Evolutionary conservation across 2,888 invertebrate species (phyloP).

Genomic region (Orthonychiurus folsomi): DNA sequence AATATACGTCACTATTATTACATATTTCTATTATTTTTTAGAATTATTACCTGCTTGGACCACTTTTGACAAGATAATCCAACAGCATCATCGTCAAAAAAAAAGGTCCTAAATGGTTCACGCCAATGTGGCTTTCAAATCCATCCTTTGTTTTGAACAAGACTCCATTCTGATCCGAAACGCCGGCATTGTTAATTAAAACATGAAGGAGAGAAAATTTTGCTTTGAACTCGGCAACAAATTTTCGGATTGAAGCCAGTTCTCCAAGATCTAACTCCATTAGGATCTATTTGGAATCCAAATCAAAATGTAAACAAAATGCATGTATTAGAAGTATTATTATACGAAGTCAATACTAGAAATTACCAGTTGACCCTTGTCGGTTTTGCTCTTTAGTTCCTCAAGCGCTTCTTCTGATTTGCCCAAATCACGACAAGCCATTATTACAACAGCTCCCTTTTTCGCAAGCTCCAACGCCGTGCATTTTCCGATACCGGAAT

Average conservation of each 20-base stretch:
- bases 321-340: too few relatives aligned
- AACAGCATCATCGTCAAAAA: slow-evolving; percentile 67
- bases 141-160: slow-evolving; percentile 10
- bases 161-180: slow-evolving; percentile 12
- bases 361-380: background rate
- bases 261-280: slow-evolving; percentile 8
- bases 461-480: slow-evolving; percentile 22
- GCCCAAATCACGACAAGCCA: slow-evolving; percentile 7
- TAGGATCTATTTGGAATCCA: background rate
- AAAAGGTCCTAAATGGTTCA: slow-evolving; percentile 78
- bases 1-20: too few relatives aligned
- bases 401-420: background rate
- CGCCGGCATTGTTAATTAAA: slow-evolving; percentile 7
- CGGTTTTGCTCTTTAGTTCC: background rate
- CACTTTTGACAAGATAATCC: slow-evolving; percentile 56
- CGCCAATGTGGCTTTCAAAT: slow-evolving; percentile 44
- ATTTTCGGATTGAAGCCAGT: background rate
- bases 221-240: slow-evolving; percentile 3
- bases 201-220: background rate
- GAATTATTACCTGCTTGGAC: slow-evolving; percentile 61
- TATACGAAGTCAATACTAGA: background rate
- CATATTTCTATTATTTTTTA: too few relatives aligned
- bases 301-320: background rate
- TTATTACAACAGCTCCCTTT: slow-evolving; percentile 19
- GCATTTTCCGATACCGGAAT: slow-evolving; percentile 25